Conservation (phyloP, 1,140 invertebrate genomes). For the Platyura marginata region DNA sequence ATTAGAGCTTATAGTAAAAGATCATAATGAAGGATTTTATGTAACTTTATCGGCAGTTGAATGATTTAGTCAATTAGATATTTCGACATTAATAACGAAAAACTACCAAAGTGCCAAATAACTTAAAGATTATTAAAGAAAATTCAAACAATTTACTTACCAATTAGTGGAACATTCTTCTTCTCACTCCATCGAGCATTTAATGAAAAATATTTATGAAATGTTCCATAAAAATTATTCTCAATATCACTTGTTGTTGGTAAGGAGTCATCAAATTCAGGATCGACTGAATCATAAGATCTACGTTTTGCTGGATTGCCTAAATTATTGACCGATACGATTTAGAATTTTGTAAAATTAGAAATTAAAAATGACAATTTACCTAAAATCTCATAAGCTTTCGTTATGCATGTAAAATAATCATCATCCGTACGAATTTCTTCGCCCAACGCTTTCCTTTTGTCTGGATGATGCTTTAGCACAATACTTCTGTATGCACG, state of each 20-base stretch:
- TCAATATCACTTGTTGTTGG: slow-evolving; percentile 60
- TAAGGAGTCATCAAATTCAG: slow-evolving; percentile 76
- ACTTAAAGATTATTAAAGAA: background rate
- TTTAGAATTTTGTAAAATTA: too few relatives aligned
- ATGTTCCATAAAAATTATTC: slow-evolving; percentile 67
- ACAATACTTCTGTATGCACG: slow-evolving; percentile 84
- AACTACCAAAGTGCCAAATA: background rate
- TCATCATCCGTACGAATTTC: slow-evolving; percentile 72
- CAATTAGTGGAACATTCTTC: slow-evolving; percentile 51
- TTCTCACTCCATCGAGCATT: slow-evolving; percentile 89
- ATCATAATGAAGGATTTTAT: too few relatives aligned
- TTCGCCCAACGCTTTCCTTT: slow-evolving; percentile 74
- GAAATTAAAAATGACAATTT: slow-evolving; percentile 2
- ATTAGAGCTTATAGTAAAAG: too few relatives aligned
- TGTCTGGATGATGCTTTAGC: slow-evolving; percentile 93
- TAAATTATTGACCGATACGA: too few relatives aligned
- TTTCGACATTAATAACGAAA: too few relatives aligned
- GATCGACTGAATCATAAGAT: slow-evolving; percentile 93
- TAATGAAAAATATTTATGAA: slow-evolving; percentile 59
- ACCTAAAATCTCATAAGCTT: slow-evolving; percentile 62
- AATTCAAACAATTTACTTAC: background rate
- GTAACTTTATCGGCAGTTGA: too few relatives aligned
- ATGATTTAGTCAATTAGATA: background rate
- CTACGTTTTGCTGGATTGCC: slow-evolving; percentile 63
- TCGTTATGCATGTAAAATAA: slow-evolving; percentile 98